Conservation (phyloP, 1,140 invertebrate species). For the Brachionus rotundiformis region DNA sequence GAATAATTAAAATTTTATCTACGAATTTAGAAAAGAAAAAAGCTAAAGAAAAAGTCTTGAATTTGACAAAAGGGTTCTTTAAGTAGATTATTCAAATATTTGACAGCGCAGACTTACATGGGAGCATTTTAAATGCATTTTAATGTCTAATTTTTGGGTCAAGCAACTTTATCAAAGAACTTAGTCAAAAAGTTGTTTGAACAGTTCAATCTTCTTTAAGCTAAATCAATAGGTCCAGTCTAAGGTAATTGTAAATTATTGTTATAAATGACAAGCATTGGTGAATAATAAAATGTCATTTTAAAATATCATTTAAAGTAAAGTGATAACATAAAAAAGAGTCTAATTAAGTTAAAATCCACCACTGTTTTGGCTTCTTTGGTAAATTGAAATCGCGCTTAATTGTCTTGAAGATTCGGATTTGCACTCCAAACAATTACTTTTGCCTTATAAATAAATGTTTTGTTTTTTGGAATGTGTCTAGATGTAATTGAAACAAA, state of each 20-base stretch:
- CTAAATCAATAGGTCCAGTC: background rate
- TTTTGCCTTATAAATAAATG: too few relatives aligned
- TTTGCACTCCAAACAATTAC: background rate
- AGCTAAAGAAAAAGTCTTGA: background rate
- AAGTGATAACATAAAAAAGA: background rate
- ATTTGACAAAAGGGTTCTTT: background rate
- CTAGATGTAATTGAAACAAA: background rate
- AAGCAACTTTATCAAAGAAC: background rate
- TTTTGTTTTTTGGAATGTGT: background rate
- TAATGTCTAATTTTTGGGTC: background rate
- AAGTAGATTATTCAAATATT: slow-evolving; percentile 5
- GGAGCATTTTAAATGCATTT: background rate
- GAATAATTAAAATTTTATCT: background rate
- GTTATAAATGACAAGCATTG: background rate
- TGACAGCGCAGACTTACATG: background rate
- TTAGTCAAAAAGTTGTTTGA: background rate
- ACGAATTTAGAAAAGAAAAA: background rate
- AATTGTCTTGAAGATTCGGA: background rate
- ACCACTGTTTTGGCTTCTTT: background rate
- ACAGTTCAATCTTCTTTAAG: background rate
- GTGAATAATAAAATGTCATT: slow-evolving; percentile 6
- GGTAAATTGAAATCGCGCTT: background rate
- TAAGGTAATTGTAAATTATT: background rate
- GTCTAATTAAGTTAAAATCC: background rate
- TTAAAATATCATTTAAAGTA: background rate